Base-by-base conservation (phyloP, 1,140 invertebrate species). In the Eurosta solidaginis region DNA sequence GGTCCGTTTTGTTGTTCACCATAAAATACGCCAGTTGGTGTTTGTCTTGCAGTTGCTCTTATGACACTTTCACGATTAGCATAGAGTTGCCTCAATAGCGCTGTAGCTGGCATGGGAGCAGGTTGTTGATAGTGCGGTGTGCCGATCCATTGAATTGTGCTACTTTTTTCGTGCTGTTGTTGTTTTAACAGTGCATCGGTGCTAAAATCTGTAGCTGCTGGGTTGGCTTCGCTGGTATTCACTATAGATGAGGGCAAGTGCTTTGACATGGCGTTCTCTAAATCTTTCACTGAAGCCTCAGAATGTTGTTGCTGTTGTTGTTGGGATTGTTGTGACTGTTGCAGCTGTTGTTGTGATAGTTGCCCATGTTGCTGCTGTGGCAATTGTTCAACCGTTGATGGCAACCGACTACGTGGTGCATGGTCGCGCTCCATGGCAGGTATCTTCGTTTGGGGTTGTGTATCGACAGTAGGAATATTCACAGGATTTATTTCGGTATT, bases 241-340 rank as follows among this genome's bases (percentile, higher is more conserved):
- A 75, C 63, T 17, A 87, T 84, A 2, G 91, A 89, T 6, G 91
- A 90, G 0, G 96, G 96, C 49, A 98, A 89, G 89, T 98, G 96
- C 85, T 97, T 97, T 25, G 96, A 97, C 96, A 98, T 98, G 14
- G 96, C 96, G 82, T 97, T 96, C 88, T 98, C 96, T 79, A 98
- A 89, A 82, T 98, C 96, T 86, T 96, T 96, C 0, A 87, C 86
- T 3, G 86, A 85, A 3, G 83, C 81, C 50, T 88, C 85, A 0
- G 83, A 42, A 77, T 80, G 79, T 33, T 80, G 76, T n/a, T 80
- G 78, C 45, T 73, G 77, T 20, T 63, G 50, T 22, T 40, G 42
- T 73, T 44, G 40, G 17, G 54, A 25, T 44, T 76, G 78, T n/a
- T 76, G 73, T 22, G n/a, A 68, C n/a, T 63, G 63, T 40, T 74